Base-by-base conservation (phyloP, 2,113 vertebrate species). In the Hemiprocne comata region DNA sequence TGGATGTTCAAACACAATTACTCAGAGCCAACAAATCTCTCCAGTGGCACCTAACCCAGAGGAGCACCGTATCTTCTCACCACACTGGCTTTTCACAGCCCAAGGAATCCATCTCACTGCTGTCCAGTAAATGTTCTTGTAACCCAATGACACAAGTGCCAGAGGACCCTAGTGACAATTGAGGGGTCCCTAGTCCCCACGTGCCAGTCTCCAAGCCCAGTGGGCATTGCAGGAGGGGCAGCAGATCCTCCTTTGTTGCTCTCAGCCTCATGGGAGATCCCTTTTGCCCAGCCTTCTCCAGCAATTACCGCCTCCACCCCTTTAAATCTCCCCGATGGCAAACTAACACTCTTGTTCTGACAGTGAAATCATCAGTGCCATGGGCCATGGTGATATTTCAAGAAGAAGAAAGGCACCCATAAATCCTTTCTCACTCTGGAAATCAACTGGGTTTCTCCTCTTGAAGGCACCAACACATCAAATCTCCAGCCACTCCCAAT, bases 361-460 rank as follows among this genome's bases (percentile, higher is more conserved):
- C 34, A 66, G 64, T 8, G 54, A 93, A 86, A 80, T 38, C 60
- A 21, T 46, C 42, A 11, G 60, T 42, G 69, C 90, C 86, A 67
- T 11, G 42, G 71, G 61, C 83, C 79, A 55, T 40, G 60, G 92
- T 31, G n/a, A 4, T 77, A 77, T 66, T 89, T 93, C 89, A 87
- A 78, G 62, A 24, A 61, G 82, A 57, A 73, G 93, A 94, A 93
- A 93, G 71, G 15, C 62, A 71, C 29, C 29, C 44, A 86, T 89
- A 89, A 94, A 90, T 55, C 50, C 48, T 81, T 93, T 48, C 73
- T 89, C 28, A 24, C 34, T 51, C 79, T 84, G 48, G 73, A 93
- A 89, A 81, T 67, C 77, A 90, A 48, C 34, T 53, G 73, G 26
- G 33, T 93, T 93, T 69, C 83, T 97, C n/a, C 64, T 93, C 65